Base-by-base conservation (phyloP, 1,140 invertebrate genomes). In the silkworm (Bombyx mori) region DNA sequence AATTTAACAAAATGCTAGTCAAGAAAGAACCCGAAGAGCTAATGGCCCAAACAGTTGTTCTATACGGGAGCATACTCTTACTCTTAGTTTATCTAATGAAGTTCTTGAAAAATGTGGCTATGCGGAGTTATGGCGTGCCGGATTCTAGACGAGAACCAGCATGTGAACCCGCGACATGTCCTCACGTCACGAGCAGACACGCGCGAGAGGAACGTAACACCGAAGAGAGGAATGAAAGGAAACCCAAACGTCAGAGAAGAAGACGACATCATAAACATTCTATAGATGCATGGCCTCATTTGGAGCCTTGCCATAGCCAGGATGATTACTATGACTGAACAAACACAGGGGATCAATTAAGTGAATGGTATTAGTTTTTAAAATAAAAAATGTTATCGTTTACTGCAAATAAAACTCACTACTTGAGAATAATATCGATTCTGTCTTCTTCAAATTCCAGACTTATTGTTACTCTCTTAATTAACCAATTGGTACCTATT, bases 61-160 rank as follows among this genome's bases (percentile, higher is more conserved):
- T 57, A 47, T 64, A 60, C 18, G 62, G 60, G 1, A 54, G 47
- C 3, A 51, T 63, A 22, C n/a, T 68, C 8, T 18, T 68, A 12
- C 7, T 64, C 1, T 47, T 68, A 7, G 26, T 68, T 1, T 68
- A 62, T 44, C 43, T 68, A 4, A 52, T 62, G 50, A 62, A 58
- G 42, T 60, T 65, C 12, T 1, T 62, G 18, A 65, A 48, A 8
- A 49, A 54, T 10, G 35, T 60, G n/a, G 45, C 51, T 12, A 58
- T 46, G 10, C 52, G 54, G 47, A 52, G 56, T 12, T 12, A 22
- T 50, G n/a, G 10, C 18, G 22, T 54, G 7, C 7, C 22, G 42
- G 53, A 46, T 12, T 7, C 42, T 1, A 22, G 44, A 7, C 9
- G 45, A 3, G 53, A 53, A n/a, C 26, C 42, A 12, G 3, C 8